Conservation (phyloP, 2,797 vertebrate genomes). For the Coluber constrictor region DNA sequence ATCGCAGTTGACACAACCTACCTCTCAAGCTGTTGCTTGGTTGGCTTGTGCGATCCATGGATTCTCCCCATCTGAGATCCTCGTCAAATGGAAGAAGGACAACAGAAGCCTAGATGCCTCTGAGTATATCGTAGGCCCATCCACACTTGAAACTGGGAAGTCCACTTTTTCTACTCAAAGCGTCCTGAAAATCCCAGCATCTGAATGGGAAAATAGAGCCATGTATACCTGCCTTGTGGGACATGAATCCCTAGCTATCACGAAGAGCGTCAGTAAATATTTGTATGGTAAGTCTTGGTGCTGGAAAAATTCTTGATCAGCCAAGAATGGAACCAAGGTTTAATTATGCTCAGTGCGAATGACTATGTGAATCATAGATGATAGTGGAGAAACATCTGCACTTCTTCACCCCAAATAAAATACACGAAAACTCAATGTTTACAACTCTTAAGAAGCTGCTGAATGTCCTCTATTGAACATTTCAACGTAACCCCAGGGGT, state of each 20-base stretch:
- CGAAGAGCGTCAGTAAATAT: not conserved
- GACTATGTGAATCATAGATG: too few species aligned
- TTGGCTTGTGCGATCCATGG: slow-evolving; percentile 30
- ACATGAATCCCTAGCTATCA: slow-evolving; percentile 10
- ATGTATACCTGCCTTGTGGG: slow-evolving; percentile 17
- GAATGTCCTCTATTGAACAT: not conserved
- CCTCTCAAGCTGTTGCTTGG: not conserved
- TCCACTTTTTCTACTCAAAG: slow-evolving; percentile 19
- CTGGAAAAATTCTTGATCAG: not conserved
- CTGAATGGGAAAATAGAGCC: not conserved
- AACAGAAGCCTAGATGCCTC: rapidly evolving
- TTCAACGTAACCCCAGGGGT: too few species aligned
- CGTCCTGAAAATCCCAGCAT: not conserved
- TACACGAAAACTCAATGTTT: not conserved
- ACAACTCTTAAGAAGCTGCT: not conserved
- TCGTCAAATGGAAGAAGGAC: slow-evolving; percentile 25
- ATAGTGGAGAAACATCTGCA: not conserved
- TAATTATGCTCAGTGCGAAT: not conserved
- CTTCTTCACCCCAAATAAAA: not conserved
- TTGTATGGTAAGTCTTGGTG: slow-evolving; percentile 4
- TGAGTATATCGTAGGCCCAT: rapidly evolving
- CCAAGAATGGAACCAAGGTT: not conserved
- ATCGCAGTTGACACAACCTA: not conserved
- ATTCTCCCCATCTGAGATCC: slow-evolving; percentile 16
- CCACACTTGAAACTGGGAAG: rapidly evolving